phyloP scores from a whole-genome alignment of 2,888 invertebrate species.

The Anorthoa munda region DNA sequence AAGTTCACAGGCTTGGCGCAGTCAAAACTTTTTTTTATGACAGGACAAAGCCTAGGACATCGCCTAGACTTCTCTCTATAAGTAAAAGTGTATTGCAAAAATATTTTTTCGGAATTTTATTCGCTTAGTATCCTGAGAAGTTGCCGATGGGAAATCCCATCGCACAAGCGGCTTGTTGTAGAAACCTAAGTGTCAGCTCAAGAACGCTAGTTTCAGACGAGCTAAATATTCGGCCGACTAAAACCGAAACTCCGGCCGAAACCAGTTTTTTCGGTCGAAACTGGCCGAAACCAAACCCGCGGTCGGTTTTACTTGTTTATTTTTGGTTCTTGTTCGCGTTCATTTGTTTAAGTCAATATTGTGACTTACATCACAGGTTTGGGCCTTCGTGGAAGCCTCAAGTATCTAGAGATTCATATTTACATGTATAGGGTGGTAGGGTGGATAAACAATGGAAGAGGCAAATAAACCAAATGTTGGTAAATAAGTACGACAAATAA shows the following conservation, averaged over 20 bases:
- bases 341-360: conserved; percentile 56
- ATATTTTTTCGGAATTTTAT: no score
- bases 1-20: no score
- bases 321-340: conserved; percentile 28
- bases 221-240: neutral
- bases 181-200: neutral
- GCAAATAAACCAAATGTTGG: conserved; percentile 62
- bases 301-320: conserved; percentile 4
- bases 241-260: neutral
- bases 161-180: no score
- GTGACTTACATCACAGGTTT: conserved; percentile 46
- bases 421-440: conserved; percentile 57
- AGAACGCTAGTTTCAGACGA: neutral
- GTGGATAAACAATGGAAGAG: conserved; percentile 63
- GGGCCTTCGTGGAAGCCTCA: conserved; percentile 56
- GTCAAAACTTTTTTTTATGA: no score
- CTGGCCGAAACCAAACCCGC: neutral
- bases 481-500: conserved; percentile 58
- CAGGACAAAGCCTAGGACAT: no score
- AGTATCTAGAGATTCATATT: conserved; percentile 60
- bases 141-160: no score
- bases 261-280: neutral
- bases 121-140: no score
- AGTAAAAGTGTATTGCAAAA: no score
- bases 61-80: no score